A percentile compares a stretch with the other conserved stretches of the same genome.
phyloP scores from a whole-genome alignment of 2,888 invertebrate species.

The Cheilosia vernalis region DNA sequence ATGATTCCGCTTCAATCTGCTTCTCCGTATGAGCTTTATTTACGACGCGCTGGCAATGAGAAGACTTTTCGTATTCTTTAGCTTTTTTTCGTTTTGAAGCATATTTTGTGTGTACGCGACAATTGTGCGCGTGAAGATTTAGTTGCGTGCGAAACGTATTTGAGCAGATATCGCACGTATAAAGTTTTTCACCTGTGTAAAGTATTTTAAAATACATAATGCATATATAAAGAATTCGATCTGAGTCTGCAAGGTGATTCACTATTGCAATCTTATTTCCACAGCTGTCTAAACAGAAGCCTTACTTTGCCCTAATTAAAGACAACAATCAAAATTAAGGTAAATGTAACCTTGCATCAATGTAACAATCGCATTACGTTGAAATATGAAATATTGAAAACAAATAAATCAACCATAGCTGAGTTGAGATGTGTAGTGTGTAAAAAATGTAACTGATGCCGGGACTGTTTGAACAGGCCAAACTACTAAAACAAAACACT shows the following conservation, averaged over 20 bases:
- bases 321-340: too few relatives aligned
- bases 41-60: constrained; percentile 25
- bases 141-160: constrained; percentile 29
- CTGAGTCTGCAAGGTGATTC: too few relatives aligned
- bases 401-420: too few relatives aligned
- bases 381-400: too few relatives aligned
- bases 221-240: neutral
- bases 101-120: neutral
- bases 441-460: too few relatives aligned
- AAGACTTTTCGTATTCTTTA: constrained; percentile 22
- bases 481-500: neutral
- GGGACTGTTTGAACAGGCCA: neutral
- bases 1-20: constrained; percentile 11
- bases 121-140: constrained; percentile 12
- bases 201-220: neutral
- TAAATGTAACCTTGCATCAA: too few relatives aligned
- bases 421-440: too few relatives aligned
- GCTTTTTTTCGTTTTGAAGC: constrained; percentile 11
- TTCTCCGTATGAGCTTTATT: constrained; percentile 16
- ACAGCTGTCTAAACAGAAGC: too few relatives aligned
- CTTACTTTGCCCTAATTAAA: too few relatives aligned
- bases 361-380: too few relatives aligned
- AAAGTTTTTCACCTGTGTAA: constrained; percentile 16
- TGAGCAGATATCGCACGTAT: constrained; percentile 20
- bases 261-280: too few relatives aligned